Evolutionary conservation across 2,797 vertebrate species (phyloP), one percentile per base, ranked within the genome.

Genomic region (Malurus leucopterus): DNA sequence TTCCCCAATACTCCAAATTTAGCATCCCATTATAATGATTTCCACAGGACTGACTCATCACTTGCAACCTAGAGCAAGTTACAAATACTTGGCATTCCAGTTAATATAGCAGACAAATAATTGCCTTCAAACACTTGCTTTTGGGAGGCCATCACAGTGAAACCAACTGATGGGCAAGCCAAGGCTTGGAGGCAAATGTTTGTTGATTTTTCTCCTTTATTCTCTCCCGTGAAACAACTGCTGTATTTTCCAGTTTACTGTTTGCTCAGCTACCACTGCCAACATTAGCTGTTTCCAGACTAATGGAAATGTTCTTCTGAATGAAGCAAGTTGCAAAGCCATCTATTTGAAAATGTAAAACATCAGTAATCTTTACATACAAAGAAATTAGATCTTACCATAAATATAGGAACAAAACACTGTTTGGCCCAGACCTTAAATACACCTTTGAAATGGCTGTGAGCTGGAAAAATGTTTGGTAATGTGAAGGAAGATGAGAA

Each of bases 151-250:
- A 95, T 96, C 85, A 86, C 68, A 89, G 90, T 76, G 71, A 92
- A 90, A 75, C 84, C 96, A 95, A 96, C 95, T 95, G 96, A 47
- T 81, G 44, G 89, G 54, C 72, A 84, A 84, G 84, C 57, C 44
- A 51, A 51, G 65, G 30, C 79, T 78, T 61, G 11, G 44, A 88
- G 36, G 82, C n/a, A 80, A 84, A 88, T 0, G 0, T 30, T 86
- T 72, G 27, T 70, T 85, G 67, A 49, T 93, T 92, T 95, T 86
- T 59, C 26, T 55, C 9, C 76, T 91, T 73, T 41, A 41, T 79
- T 58, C 30, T 50, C 26, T 36, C 73, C 83, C 73, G 58, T 6
- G 1, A 68, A 94, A 64, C n/a, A 82, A 54, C 64, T 93, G 64
- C 41, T 88, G 13, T 77, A 32, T 83, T 91, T 91, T 91, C 82